Conservation (phyloP, 2,888 invertebrate species). For the Endomychus coccineus region DNA sequence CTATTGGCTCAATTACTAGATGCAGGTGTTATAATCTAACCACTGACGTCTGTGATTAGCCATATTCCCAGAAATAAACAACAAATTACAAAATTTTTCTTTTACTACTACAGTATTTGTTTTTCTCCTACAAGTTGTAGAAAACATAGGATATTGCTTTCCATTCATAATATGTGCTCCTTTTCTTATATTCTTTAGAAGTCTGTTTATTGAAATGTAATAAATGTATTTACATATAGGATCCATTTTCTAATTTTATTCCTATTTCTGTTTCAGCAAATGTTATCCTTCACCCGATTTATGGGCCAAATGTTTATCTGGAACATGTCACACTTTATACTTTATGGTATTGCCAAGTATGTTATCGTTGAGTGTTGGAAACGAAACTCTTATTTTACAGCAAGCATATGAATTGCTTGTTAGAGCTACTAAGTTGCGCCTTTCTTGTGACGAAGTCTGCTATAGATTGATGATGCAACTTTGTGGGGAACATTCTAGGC, state of each 20-base stretch:
- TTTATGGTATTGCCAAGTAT: conserved; percentile 92
- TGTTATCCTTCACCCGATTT: conserved; percentile 56
- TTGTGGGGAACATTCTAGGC: conserved; percentile 90
- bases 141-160: too few relatives aligned
- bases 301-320: conserved; percentile 88
- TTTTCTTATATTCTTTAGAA: too few relatives aligned
- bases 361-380: conserved; percentile 61
- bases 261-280: conserved; percentile 30
- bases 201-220: too few relatives aligned
- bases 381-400: conserved; percentile 67
- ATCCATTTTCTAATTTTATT: not conserved
- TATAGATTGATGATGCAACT: conserved; percentile 98
- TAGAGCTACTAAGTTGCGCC: conserved; percentile 75
- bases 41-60: too few relatives aligned
- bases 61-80: too few relatives aligned
- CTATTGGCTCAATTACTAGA: too few relatives aligned
- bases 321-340: conserved; percentile 89
- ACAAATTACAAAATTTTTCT: too few relatives aligned
- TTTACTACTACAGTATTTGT: too few relatives aligned
- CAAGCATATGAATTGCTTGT: conserved; percentile 82
- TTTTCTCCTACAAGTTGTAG: too few relatives aligned
- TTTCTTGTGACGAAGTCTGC: conserved; percentile 94
- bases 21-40: too few relatives aligned
- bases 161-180: too few relatives aligned
- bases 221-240: too few relatives aligned